A percentile compares a stretch with the other conserved stretches of the same genome.
Conservation (phyloP, 2,888 invertebrate genomes). For the Halocaridina rubra region DNA sequence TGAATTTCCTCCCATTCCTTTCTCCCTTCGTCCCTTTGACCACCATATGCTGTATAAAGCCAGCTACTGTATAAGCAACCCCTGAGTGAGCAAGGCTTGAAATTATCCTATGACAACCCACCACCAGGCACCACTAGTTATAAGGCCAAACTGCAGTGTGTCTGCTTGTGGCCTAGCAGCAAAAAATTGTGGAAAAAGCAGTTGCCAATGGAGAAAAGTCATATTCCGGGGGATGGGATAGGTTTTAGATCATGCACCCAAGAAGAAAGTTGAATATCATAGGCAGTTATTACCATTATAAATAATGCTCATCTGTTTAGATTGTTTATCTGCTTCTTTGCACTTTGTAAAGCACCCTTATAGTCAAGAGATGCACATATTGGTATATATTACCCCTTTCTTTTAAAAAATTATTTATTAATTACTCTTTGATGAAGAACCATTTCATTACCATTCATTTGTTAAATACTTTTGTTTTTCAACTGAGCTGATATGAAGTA, state of each 20-base stretch:
- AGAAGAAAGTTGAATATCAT: no score
- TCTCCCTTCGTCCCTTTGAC: conserved; percentile 18
- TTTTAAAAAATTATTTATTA: no score
- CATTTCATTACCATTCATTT: no score
- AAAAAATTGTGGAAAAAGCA: conserved; percentile 16
- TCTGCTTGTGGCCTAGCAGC: conserved; percentile 32
- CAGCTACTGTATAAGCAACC: conserved; percentile 45
- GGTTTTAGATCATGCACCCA: no score
- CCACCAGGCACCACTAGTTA: conserved; percentile 51
- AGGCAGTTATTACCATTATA: conserved; percentile 2
- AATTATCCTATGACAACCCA: conserved; percentile 49
- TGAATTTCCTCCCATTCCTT: conserved; percentile 25
- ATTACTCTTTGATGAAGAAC: no score
- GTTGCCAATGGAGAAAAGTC: not conserved
- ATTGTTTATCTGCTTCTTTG: not conserved
- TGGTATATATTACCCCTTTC: not conserved
- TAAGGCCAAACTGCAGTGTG: no score
- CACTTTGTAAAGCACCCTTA: conserved; percentile 39
- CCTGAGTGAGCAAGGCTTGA: conserved; percentile 54
- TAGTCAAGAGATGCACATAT: conserved; percentile 22
- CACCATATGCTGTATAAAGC: conserved; percentile 44
- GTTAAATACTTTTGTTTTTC: no score
- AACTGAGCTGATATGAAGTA: no score
- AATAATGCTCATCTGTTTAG: not conserved
- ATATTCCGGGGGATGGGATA: not conserved